Evolutionary conservation across 2,797 vertebrate species (phyloP).

Genomic region (Danio kyathit): DNA sequence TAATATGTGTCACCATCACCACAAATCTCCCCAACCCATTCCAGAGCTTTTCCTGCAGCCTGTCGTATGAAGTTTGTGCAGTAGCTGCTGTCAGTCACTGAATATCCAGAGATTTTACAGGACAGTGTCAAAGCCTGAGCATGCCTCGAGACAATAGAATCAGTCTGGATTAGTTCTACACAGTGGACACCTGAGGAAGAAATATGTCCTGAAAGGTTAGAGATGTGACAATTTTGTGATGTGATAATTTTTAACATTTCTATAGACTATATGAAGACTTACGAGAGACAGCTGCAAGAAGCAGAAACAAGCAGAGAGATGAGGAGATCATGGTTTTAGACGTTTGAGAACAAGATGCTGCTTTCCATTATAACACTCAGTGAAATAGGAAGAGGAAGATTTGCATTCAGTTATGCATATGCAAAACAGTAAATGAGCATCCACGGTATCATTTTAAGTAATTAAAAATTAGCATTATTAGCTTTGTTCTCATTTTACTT

Average conservation of each 20-base stretch:
- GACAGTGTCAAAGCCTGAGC: constrained; percentile 47
- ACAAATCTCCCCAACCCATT: rapidly evolving
- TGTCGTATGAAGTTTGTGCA: constrained; percentile 19
- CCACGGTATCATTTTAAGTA: no score
- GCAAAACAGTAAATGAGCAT: background rate
- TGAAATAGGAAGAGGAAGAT: background rate
- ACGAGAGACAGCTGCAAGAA: background rate
- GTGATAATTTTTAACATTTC: background rate
- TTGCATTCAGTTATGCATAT: background rate
- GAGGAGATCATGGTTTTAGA: background rate
- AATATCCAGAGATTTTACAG: constrained; percentile 47
- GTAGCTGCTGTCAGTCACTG: background rate
- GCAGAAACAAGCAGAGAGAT: background rate
- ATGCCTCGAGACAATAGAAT: background rate
- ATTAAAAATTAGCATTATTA: no score
- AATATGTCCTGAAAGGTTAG: background rate
- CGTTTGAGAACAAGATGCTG: background rate
- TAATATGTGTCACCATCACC: constrained; percentile 6
- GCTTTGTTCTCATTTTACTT: no score
- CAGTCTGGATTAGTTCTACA: constrained; percentile 29
- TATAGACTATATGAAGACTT: background rate
- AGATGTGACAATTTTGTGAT: background rate
- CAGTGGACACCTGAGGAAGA: background rate
- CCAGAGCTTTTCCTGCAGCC: constrained; percentile 27
- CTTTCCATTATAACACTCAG: background rate